Conservation (phyloP, 2,888 invertebrate genomes). For the Ligdia adustata region DNA sequence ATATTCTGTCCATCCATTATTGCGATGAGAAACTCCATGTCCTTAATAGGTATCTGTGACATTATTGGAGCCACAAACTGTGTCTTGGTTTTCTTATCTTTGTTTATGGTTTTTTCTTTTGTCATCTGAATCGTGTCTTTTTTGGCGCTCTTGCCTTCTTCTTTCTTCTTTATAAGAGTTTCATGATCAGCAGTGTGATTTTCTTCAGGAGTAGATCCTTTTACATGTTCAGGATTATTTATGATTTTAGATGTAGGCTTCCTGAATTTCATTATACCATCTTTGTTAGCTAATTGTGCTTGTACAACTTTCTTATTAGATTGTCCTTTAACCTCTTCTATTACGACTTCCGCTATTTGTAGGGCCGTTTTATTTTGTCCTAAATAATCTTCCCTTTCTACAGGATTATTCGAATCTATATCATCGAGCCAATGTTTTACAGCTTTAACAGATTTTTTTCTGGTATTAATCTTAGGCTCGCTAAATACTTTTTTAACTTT, state of each 20-base stretch:
- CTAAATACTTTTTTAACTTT: slow-evolving; percentile 42
- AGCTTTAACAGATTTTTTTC: slow-evolving; percentile 59
- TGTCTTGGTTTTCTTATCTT: slow-evolving; percentile 50
- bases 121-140: too few relatives aligned
- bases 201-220: background rate
- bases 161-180: too few relatives aligned
- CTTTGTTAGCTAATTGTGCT: slow-evolving; percentile 64
- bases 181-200: too few relatives aligned
- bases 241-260: slow-evolving; percentile 47
- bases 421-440: slow-evolving; percentile 66
- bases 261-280: slow-evolving; percentile 68
- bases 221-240: slow-evolving; percentile 16
- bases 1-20: slow-evolving; percentile 43
- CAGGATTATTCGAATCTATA: slow-evolving; percentile 39
- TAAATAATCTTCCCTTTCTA: slow-evolving; percentile 26
- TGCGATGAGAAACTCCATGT: slow-evolving; percentile 48
- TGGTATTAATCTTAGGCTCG: slow-evolving; percentile 34
- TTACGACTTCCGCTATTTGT: background rate
- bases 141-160: too few relatives aligned
- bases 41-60: slow-evolving; percentile 59
- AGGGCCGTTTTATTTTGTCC: slow-evolving; percentile 2
- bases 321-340: slow-evolving; percentile 30
- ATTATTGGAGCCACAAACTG: slow-evolving; percentile 65
- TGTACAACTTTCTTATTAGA: slow-evolving; percentile 55
- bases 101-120: slow-evolving; percentile 21